Percentiles rank a stretch among this genome's conserved stretches.
Conservation (phyloP, 1,140 invertebrate genomes). For the Periplaneta americana region DNA sequence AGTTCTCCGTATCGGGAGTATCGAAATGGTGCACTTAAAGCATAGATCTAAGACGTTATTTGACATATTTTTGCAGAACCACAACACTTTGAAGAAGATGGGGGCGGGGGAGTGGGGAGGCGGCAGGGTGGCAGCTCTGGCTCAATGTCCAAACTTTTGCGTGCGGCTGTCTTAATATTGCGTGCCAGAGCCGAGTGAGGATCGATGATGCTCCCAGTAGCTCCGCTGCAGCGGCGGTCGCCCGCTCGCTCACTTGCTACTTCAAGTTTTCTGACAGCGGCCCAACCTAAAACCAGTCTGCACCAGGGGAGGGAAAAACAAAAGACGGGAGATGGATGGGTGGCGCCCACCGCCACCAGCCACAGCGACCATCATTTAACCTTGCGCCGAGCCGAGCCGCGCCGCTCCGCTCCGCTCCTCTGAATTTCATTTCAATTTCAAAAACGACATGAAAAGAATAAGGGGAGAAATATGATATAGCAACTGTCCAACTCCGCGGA, state of each 20-base stretch:
- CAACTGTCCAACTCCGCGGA: background rate
- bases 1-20: background rate
- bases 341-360: background rate
- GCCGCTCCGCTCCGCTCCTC: too few relatives aligned
- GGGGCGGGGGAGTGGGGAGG: too few relatives aligned
- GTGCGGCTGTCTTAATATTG: background rate
- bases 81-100: too few relatives aligned
- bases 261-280: background rate
- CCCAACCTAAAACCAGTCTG: background rate
- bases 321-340: background rate
- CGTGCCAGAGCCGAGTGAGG: background rate
- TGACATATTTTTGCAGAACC: too few relatives aligned
- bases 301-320: background rate
- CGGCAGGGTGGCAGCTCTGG: background rate
- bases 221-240: too few relatives aligned
- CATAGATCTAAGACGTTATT: too few relatives aligned
- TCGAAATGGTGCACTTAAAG: background rate
- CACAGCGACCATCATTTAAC: background rate
- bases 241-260: background rate
- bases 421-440: background rate
- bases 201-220: background rate
- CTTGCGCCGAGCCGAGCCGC: background rate
- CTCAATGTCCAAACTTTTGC: background rate
- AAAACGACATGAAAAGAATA: background rate
- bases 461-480: background rate